phyloP scores from a whole-genome alignment of 2,888 invertebrate species.

The Stenotaenia linearis region DNA sequence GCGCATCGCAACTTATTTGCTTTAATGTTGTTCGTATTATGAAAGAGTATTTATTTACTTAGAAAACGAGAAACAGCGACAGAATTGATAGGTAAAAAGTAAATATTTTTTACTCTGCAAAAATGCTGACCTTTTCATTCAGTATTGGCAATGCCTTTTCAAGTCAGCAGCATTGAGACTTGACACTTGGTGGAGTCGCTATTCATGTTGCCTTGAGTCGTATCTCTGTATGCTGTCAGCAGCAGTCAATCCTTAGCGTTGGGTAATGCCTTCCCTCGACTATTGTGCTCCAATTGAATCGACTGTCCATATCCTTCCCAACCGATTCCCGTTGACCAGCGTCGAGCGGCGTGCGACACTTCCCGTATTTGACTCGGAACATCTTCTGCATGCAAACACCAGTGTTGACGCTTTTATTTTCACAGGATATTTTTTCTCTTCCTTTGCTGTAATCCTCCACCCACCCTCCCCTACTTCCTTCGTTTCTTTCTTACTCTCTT shows the following conservation, averaged over 20 bases:
- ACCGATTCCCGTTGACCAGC: background rate
- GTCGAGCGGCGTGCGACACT: background rate
- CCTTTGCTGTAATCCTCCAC: background rate
- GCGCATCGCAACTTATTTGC: background rate
- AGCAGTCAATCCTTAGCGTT: conserved; percentile 14
- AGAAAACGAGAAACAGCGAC: background rate
- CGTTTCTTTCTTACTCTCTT: background rate
- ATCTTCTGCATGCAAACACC: background rate
- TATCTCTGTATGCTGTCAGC: conserved; percentile 26
- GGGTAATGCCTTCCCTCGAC: conserved; percentile 1
- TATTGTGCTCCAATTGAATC: conserved; percentile 19
- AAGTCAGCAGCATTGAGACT: background rate
- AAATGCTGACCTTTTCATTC: background rate
- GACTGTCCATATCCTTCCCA: conserved; percentile 23
- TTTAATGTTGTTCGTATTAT: background rate
- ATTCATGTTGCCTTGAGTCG: background rate
- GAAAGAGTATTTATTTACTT: background rate
- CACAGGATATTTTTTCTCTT: background rate
- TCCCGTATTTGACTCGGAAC: conserved; percentile 4
- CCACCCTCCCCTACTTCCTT: background rate
- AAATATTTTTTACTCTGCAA: background rate
- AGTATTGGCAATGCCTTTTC: background rate
- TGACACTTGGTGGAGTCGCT: background rate
- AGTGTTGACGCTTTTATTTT: conserved; percentile 9
- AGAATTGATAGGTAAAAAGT: background rate